Base-by-base conservation (phyloP, 2,888 invertebrate species). In the Rhopalosiphum nymphaeae region DNA sequence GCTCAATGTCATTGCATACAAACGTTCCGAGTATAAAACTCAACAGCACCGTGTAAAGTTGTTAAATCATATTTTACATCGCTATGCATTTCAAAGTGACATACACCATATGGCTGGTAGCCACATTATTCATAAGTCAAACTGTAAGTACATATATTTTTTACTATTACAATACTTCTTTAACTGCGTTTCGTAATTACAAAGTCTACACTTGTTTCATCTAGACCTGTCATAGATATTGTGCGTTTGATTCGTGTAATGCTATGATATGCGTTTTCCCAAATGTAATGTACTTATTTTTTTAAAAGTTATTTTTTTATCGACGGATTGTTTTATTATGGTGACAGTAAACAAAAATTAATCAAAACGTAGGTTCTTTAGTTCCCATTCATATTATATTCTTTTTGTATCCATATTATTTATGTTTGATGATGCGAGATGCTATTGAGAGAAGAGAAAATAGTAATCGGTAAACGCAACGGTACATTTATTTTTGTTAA, bases 61-160 rank as follows among this genome's bases (percentile, higher is more conserved):
- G 61, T 61, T 29, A 49, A n/a, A 87, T 44, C n/a, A 56, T 78
- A 78, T 36, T 78, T 21, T 21, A 36, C 13, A 67, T 16, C 88
- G 78, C 49, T 16, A 93, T 93, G 93, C 25, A 89, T 56, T 13
- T 44, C 25, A 84, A 84, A 84, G 67, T 89, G 7, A 78, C 67
- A 0, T 44, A 13, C 26, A 56, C 44, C 21, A 67, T 13, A 13
- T 89, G 93, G 93, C 89, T 93, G 25, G 56, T 93, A 13, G 93
- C 89, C 84, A 57, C 89, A n/a, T 44, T 93, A n/a, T 56, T 78
- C 25, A 78, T 56, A 36, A 78, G 89, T 56, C 56, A 46, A 44
- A 44, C 53, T 26, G 93, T 93, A 57, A 93, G 93, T 92, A 87
- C 36, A 44, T 9, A 11, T 1, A n/a, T n/a, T 61, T n/a, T n/a